These are phyloP conservation scores for Pseudomyrmex dendroicus DNA, from an alignment of 1,140 invertebrate genomes.

Conservation along the genomic window DNA sequence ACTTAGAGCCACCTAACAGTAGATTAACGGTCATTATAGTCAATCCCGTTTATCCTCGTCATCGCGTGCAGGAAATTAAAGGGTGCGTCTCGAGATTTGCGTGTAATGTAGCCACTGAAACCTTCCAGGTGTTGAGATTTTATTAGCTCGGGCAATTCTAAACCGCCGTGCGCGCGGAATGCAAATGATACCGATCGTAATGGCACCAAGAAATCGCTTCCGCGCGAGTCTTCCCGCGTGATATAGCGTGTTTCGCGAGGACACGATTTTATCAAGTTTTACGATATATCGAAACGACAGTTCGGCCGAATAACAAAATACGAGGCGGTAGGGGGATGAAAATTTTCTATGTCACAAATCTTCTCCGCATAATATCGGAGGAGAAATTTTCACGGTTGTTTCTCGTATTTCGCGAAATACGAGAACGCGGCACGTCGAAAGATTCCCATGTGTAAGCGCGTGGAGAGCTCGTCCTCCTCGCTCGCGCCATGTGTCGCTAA, in stretches of 20 bases:
- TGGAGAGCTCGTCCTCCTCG: conserved; percentile 10
- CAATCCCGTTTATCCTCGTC: conserved; percentile 57
- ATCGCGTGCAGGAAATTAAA: conserved; percentile 76
- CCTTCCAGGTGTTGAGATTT: conserved; percentile 66
- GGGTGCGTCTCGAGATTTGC: conserved; percentile 65
- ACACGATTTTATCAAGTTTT: neutral
- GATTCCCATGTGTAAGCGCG: conserved; percentile 8
- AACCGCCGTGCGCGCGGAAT: conserved; percentile 35
- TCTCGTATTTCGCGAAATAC: conserved; percentile 47
- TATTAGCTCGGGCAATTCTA: conserved; percentile 57
- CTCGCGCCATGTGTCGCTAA: conserved; percentile 66
- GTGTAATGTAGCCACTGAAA: conserved; percentile 65
- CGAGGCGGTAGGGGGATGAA: neutral
- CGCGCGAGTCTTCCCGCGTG: neutral
- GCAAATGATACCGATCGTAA: conserved; percentile 41
- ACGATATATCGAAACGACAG: neutral
- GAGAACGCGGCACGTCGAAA: conserved; percentile 40
- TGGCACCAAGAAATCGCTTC: neutral
- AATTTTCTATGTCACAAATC: conserved; percentile 21
- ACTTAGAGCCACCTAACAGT: conserved; percentile 41
- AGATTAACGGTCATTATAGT: conserved; percentile 57
- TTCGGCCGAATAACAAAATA: neutral
- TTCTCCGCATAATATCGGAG: conserved; percentile 13
- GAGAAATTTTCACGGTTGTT: conserved; percentile 28
- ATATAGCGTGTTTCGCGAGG: neutral